Evolutionary conservation across 2,888 invertebrate genomes (phyloP).

Genomic region (Neria commutata): DNA sequence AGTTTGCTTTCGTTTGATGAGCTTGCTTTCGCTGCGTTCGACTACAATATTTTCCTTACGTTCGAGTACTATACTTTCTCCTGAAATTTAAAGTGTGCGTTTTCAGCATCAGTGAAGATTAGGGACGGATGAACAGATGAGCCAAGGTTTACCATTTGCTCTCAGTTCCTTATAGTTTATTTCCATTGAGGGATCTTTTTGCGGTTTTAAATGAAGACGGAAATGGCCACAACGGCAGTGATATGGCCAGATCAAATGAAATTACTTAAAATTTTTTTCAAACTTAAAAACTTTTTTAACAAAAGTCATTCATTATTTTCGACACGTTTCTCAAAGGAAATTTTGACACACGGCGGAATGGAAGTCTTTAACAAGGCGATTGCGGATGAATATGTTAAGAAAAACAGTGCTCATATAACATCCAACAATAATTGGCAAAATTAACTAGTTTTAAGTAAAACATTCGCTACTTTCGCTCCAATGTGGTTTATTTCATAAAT

Average conservation of each 20-base stretch:
- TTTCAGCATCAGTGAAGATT: neutral
- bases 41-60: conserved; percentile 31
- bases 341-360: no score
- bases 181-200: no score
- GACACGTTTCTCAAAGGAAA: no score
- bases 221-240: no score
- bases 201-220: no score
- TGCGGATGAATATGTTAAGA: no score
- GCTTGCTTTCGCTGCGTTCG: conserved; percentile 23
- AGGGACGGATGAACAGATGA: neutral
- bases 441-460: no score
- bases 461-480: no score
- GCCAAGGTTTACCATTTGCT: conserved; percentile 25
- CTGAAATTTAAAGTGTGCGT: conserved; percentile 22
- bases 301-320: no score
- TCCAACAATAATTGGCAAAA: no score
- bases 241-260: neutral
- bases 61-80: conserved; percentile 32
- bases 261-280: neutral
- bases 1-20: conserved; percentile 21
- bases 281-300: neutral
- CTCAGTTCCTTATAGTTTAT: conserved; percentile 30
- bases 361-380: no score
- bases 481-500: neutral
- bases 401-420: no score